Percentiles rank a stretch among this genome's conserved stretches.
phyloP scores from a whole-genome alignment of 2,113 vertebrate species.

The Eulacestoma nigropectus region DNA sequence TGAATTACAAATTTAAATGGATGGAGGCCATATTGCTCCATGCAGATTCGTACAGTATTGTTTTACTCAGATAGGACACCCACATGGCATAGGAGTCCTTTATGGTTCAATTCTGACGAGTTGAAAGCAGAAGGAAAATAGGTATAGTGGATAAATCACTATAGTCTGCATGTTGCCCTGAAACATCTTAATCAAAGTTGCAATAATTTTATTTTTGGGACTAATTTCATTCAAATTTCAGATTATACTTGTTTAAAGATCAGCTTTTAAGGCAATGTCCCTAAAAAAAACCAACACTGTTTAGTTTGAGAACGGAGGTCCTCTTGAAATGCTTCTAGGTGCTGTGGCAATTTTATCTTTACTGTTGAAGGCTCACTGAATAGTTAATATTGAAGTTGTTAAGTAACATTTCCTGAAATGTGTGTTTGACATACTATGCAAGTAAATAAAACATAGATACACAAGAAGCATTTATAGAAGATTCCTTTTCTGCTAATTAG shows the following conservation, averaged over 20 bases:
- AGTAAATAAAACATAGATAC: neutral
- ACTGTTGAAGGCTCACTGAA: neutral
- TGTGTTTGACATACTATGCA: neutral
- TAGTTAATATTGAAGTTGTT: neutral
- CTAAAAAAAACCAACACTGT: neutral
- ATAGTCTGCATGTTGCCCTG: neutral
- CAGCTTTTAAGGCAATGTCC: neutral
- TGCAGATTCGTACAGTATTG: neutral
- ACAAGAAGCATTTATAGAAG: neutral
- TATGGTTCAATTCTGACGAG: neutral
- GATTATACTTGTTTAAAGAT: neutral
- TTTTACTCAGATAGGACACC: neutral
- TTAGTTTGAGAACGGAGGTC: neutral
- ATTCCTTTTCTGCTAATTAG: neutral
- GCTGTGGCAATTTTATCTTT: neutral
- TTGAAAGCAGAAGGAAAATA: neutral
- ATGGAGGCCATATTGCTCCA: neutral
- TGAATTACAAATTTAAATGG: neutral
- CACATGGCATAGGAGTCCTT: neutral
- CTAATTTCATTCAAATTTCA: neutral
- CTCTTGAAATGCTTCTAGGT: neutral
- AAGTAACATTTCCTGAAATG: neutral
- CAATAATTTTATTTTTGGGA: neutral
- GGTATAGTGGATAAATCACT: accelerated
- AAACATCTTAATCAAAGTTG: neutral